A percentile compares a stretch with the other conserved stretches of the same genome.
Evolutionary conservation across 2,888 invertebrate genomes (phyloP).

Genomic region (Anarsia innoxiella): DNA sequence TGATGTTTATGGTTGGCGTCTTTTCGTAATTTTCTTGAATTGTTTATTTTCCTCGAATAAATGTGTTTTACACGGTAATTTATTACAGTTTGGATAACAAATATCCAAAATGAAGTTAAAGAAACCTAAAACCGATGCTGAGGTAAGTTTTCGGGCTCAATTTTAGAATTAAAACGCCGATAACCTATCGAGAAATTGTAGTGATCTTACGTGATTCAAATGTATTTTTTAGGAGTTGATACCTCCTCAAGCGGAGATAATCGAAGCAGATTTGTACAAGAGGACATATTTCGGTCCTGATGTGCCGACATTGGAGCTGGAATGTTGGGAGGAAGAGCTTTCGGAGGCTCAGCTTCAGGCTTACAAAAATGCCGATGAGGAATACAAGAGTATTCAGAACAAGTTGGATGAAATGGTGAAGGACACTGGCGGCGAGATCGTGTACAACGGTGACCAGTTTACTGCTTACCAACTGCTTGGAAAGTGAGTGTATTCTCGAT

Average conservation of each 20-base stretch:
- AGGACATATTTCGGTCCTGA: slow-evolving; percentile 69
- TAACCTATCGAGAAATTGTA: slow-evolving; percentile 3
- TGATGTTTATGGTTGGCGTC: slow-evolving; percentile 3
- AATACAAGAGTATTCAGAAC: slow-evolving; percentile 78
- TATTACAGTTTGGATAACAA: too few species aligned
- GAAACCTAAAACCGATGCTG: slow-evolving; percentile 48
- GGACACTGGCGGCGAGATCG: slow-evolving; percentile 76
- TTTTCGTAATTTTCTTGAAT: too few species aligned
- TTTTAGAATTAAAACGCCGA: background rate
- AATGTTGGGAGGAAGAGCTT: slow-evolving; percentile 83
- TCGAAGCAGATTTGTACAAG: slow-evolving; percentile 65
- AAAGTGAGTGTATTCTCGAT: too few species aligned
- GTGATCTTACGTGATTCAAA: slow-evolving; percentile 1
- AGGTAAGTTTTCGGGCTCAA: slow-evolving; percentile 28
- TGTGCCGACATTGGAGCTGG: slow-evolving; percentile 77
- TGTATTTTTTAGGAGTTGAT: slow-evolving; percentile 33
- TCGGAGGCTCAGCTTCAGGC: slow-evolving; percentile 78
- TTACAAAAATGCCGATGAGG: slow-evolving; percentile 78
- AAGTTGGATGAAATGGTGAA: slow-evolving; percentile 76
- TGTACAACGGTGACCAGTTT: slow-evolving; percentile 79
- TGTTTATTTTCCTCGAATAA: too few species aligned
- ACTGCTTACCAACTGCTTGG: slow-evolving; percentile 79
- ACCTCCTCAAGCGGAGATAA: slow-evolving; percentile 63
- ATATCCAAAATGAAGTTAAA: slow-evolving; percentile 49
- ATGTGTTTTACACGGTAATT: too few species aligned